phyloP scores from a whole-genome alignment of 2,797 vertebrate genomes.

The Gallinago nigripennis region DNA sequence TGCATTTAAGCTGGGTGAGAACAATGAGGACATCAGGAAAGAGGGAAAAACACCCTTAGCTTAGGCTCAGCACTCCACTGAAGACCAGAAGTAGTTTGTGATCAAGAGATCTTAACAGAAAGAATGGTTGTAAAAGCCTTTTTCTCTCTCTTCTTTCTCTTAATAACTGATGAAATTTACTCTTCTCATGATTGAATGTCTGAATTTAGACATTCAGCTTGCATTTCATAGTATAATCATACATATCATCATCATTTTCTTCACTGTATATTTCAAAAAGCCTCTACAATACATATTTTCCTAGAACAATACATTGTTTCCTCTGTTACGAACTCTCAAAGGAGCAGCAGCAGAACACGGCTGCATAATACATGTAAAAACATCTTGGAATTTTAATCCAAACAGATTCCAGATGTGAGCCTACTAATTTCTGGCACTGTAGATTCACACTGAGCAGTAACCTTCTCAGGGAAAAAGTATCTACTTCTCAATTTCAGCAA shows the following conservation, averaged over 20 bases:
- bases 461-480: neutral
- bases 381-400: neutral
- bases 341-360: neutral
- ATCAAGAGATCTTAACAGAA: neutral
- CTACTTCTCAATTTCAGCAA: neutral
- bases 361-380: neutral
- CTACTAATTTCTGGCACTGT: neutral
- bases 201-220: neutral
- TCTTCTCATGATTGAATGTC: neutral
- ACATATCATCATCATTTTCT: neutral
- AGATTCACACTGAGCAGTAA: neutral
- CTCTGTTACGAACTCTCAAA: neutral
- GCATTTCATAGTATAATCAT: neutral
- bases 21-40: neutral
- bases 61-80: neutral
- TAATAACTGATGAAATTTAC: neutral
- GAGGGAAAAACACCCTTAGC: neutral
- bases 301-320: neutral
- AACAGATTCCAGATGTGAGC: neutral
- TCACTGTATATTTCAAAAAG: neutral
- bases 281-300: neutral
- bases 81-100: neutral
- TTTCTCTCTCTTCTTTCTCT: neutral
- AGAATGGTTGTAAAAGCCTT: neutral
- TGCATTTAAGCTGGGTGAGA: neutral